Evolutionary conservation across 2,113 vertebrate species (phyloP).

Genomic region (Marmota flaviventris): DNA sequence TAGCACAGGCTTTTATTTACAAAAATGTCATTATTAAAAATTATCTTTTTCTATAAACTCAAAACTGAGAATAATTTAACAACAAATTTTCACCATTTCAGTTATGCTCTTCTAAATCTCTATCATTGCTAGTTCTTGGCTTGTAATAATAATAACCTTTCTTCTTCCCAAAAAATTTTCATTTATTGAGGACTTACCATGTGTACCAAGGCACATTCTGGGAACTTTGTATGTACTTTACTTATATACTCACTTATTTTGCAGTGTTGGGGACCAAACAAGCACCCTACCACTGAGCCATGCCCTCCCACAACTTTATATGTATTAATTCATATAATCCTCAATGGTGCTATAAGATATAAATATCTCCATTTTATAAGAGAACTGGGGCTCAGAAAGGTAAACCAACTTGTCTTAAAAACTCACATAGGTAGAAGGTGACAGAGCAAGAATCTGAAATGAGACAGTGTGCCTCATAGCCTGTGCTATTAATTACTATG

Average conservation of each 20-base stretch:
- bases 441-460: not conserved
- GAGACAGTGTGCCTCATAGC: not conserved
- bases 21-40: conserved; percentile 34
- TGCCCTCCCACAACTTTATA: not conserved
- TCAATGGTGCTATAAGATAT: not conserved
- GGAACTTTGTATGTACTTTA: not conserved
- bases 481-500: not conserved
- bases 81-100: not conserved
- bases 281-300: not conserved
- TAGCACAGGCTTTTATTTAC: conserved; percentile 5
- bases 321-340: conserved; percentile 15
- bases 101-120: not conserved
- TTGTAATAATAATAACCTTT: not conserved
- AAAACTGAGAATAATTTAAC: conserved; percentile 6
- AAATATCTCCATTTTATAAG: conserved; percentile 31
- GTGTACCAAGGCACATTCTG: not conserved
- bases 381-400: not conserved
- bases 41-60: not conserved
- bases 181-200: not conserved
- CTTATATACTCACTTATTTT: not conserved
- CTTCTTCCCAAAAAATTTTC: not conserved
- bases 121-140: not conserved
- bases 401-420: conserved; percentile 51
- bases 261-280: not conserved
- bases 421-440: not conserved